Conservation (phyloP, 1,140 invertebrate species). For the Ridgeia piscesae region DNA sequence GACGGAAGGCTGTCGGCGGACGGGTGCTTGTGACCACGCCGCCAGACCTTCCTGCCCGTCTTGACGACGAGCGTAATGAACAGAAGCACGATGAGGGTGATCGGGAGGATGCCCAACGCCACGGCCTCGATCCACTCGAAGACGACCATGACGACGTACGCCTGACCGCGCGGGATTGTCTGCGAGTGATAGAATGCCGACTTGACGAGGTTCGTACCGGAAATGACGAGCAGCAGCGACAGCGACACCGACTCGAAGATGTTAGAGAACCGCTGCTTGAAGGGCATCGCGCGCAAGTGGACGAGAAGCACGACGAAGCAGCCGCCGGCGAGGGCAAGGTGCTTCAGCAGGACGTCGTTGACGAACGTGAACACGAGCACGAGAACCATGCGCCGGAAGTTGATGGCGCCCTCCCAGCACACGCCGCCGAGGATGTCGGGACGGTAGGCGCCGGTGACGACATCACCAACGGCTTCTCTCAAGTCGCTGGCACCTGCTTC, state of each 20-base stretch:
- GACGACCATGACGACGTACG: neutral
- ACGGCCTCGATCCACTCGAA: slow-evolving; percentile 15
- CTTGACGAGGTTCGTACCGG: neutral
- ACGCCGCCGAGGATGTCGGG: neutral
- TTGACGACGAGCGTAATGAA: neutral
- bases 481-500: neutral
- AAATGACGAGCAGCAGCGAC: neutral
- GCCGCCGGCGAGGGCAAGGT: neutral
- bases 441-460: neutral
- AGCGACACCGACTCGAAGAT: slow-evolving; percentile 8
- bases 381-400: neutral
- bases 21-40: neutral
- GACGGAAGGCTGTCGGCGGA: neutral
- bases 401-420: slow-evolving; percentile 11
- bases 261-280: neutral
- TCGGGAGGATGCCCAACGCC: neutral
- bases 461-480: neutral
- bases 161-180: neutral
- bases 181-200: neutral
- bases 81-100: neutral
- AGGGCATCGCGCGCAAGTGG: neutral
- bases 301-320: slow-evolving; percentile 14
- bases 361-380: slow-evolving; percentile 6
- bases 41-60: neutral
- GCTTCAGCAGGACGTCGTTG: neutral